Evolutionary conservation across 2,797 vertebrate genomes (phyloP), one percentile per base, ranked within the genome.

Genomic region (Rhynchotus rufescens): DNA sequence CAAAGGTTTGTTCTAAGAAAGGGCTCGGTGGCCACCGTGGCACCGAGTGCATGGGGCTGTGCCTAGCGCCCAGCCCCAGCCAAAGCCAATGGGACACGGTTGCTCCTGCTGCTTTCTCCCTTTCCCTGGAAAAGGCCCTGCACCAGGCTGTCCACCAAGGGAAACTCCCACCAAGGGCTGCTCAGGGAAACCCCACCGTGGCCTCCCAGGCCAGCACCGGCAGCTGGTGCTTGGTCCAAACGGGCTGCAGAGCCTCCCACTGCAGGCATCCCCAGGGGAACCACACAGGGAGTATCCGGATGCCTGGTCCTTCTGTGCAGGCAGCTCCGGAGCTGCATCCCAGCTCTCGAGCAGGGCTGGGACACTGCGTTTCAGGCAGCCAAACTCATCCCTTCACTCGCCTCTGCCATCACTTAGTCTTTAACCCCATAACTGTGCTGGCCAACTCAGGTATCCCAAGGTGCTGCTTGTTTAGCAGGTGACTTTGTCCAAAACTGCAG

Each of bases 1-100:
- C 45, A 47, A 91, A 94, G 80, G 56, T 13, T 76, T 73, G 8
- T 97, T 97, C 94, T 95, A 85, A 96, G 97, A 97, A 97, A 96
- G 91, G 79, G 79, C 69, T 77, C 17, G 23, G 90, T 89, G 80
- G 80, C 15, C 57, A 78, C 69, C 75, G 51, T 85, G 14, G 34
- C 49, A 51, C 22, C 12, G 23, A 25, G 49, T 11, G 6, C 49
- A 51, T 13, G 6, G 47, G 49, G 49, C 49, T 25, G 47, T 7
- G 47, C 22, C 11, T 10, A 13, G 47, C 12, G 47, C 73, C 51
- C 10, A 4, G 60, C 65, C 74, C 65, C 3, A 1, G 15, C 68
- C 10, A 51, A 44, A 20, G 13, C 52, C 0, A 61, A 86, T 1
- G 1, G 89, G 62, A 56, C 68, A 21, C 74, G 87, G 89, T 84